Evolutionary conservation across 2,888 invertebrate species (phyloP).

Genomic region (Athrips mouffetella): DNA sequence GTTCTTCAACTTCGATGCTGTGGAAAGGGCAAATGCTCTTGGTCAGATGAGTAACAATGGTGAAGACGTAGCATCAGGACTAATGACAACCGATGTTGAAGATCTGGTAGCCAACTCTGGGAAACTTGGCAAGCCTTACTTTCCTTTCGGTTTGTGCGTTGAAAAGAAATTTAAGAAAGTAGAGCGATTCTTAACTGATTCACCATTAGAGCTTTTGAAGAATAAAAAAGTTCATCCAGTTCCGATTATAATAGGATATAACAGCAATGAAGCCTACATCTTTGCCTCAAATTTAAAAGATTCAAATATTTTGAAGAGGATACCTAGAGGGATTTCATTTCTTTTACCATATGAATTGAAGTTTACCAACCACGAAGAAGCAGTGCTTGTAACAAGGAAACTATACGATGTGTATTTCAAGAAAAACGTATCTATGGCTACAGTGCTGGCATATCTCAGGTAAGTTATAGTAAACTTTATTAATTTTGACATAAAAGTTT

Average conservation of each 20-base stretch:
- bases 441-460: slow-evolving; percentile 57
- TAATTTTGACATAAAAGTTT: background rate
- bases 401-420: slow-evolving; percentile 56
- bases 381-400: slow-evolving; percentile 38
- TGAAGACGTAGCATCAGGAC: slow-evolving; percentile 24
- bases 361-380: slow-evolving; percentile 44
- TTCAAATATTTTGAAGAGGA: slow-evolving; percentile 33
- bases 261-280: slow-evolving; percentile 60
- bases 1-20: slow-evolving; percentile 62
- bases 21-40: slow-evolving; percentile 41
- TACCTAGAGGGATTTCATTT: slow-evolving; percentile 33
- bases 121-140: slow-evolving; percentile 47
- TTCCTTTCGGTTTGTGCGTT: slow-evolving; percentile 59
- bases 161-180: slow-evolving; percentile 51
- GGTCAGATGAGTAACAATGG: slow-evolving; percentile 29
- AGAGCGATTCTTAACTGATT: slow-evolving; percentile 48
- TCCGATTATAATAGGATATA: slow-evolving; percentile 62
- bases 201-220: slow-evolving; percentile 46
- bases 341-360: slow-evolving; percentile 57
- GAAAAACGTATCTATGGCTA: slow-evolving; percentile 40
- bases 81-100: slow-evolving; percentile 27
- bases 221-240: slow-evolving; percentile 37
- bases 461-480: slow-evolving; percentile 21
- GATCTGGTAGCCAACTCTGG: slow-evolving; percentile 43
- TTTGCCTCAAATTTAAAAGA: slow-evolving; percentile 48